phyloP scores from a whole-genome alignment of 2,888 invertebrate species.

The Mesorhabditis spiculigera region DNA sequence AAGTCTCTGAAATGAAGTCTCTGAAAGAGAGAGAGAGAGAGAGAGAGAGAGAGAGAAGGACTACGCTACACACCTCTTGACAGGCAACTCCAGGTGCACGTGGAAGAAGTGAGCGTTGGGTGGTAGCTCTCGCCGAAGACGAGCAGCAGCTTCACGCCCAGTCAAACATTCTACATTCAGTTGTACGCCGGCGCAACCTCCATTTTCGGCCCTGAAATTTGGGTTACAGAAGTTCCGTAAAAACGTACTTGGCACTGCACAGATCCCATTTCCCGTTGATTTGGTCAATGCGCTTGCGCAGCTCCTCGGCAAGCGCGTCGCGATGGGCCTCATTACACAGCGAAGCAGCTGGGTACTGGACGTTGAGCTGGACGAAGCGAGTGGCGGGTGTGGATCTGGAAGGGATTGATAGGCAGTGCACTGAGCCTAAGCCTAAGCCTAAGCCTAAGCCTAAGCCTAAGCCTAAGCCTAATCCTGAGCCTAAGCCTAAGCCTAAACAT shows the following conservation, averaged over 20 bases:
- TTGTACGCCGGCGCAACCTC: slow-evolving; percentile 78
- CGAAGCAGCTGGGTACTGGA: slow-evolving; percentile 93
- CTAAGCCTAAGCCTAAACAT: too few relatives aligned
- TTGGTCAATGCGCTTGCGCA: slow-evolving; percentile 81
- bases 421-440: too few relatives aligned
- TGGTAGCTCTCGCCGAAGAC: slow-evolving; percentile 13
- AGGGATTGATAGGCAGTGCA: slow-evolving; percentile 22
- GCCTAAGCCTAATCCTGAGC: too few relatives aligned
- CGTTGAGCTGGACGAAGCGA: slow-evolving; percentile 84
- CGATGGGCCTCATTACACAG: slow-evolving; percentile 86
- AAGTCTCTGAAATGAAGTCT: slow-evolving; percentile 54
- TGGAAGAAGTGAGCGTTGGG: slow-evolving; percentile 13
- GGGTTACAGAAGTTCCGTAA: background rate
- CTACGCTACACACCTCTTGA: slow-evolving; percentile 23
- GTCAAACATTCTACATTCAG: slow-evolving; percentile 59
- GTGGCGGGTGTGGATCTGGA: slow-evolving; percentile 83
- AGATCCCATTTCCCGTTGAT: slow-evolving; percentile 93
- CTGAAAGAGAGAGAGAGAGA: background rate
- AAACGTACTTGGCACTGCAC: slow-evolving; percentile 69
- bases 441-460: too few relatives aligned
- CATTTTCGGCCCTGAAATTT: slow-evolving; percentile 67
- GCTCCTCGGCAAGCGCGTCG: slow-evolving; percentile 68
- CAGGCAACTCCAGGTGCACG: slow-evolving; percentile 34
- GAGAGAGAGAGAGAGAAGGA: background rate
- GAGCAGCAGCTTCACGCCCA: slow-evolving; percentile 61